Conservation (phyloP, 1,140 invertebrate species). For the Sminthurides bifidus region DNA sequence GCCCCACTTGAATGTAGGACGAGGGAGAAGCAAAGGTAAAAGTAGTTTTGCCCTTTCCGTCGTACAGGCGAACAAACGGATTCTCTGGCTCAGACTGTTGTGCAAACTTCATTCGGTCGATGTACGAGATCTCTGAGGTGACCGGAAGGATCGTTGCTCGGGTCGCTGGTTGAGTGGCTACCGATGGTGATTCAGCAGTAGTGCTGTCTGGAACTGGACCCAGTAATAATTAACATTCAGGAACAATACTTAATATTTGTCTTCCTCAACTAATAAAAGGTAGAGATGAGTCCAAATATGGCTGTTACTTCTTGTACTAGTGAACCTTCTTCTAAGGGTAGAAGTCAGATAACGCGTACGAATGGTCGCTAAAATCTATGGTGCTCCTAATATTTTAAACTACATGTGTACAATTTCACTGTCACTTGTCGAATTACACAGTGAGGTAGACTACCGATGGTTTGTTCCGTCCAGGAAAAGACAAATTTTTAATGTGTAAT, state of each 20-base stretch:
- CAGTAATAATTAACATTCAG: too few relatives aligned
- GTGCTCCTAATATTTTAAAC: too few relatives aligned
- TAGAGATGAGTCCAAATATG: too few relatives aligned
- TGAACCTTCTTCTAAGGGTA: too few relatives aligned
- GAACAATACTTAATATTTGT: not conserved
- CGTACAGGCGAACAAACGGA: slow-evolving; percentile 13
- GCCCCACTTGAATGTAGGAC: slow-evolving; percentile 74
- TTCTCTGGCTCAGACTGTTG: slow-evolving; percentile 1
- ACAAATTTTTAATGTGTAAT: not conserved
- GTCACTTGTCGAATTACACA: not conserved
- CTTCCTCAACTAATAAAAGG: not conserved
- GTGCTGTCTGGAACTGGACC: too few relatives aligned
- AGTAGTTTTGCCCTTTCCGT: slow-evolving; percentile 32
- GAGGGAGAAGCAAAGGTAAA: slow-evolving; percentile 79
- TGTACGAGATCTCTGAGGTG: not conserved
- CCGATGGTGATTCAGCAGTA: not conserved
- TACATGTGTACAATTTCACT: not conserved
- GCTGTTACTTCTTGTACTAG: too few relatives aligned
- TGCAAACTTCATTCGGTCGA: not conserved
- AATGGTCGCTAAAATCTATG: too few relatives aligned
- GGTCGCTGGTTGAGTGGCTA: not conserved
- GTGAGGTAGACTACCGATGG: not conserved
- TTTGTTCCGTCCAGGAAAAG: not conserved
- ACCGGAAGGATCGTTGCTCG: not conserved
- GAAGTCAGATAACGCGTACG: too few relatives aligned